phyloP scores from a whole-genome alignment of 2,888 invertebrate species.

The Erpobdella octoculata region DNA sequence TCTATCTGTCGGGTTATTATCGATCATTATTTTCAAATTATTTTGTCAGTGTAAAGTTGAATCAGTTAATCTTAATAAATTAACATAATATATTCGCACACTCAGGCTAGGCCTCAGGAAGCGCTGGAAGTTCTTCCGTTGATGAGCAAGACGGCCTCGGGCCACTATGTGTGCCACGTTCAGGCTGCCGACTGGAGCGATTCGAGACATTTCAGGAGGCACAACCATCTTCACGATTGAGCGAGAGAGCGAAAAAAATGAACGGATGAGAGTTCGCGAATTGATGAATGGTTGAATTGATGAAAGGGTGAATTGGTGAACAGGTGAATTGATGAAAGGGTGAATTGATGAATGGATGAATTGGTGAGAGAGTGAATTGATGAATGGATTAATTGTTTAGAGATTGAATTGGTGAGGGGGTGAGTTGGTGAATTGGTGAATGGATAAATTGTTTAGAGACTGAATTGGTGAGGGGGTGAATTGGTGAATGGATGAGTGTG shows the following conservation, averaged over 20 bases:
- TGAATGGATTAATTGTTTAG: neutral
- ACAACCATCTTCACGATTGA: neutral
- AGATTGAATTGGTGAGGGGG: neutral
- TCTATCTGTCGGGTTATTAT: no score
- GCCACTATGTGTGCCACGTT: conserved; percentile 69
- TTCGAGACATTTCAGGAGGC: conserved; percentile 32
- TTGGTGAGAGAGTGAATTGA: neutral
- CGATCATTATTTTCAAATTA: no score
- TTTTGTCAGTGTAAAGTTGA: no score
- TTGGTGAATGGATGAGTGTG: neutral
- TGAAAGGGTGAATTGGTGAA: no score
- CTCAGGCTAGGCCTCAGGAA: conserved; percentile 82
- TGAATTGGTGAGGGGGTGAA: neutral
- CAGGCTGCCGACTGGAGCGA: conserved; percentile 79
- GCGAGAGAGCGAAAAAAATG: no score
- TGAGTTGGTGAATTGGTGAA: neutral
- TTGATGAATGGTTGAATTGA: no score
- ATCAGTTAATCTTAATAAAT: no score
- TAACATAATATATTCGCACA: no score
- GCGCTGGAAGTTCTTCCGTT: conserved; percentile 93
- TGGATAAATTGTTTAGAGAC: neutral
- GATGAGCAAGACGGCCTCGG: conserved; percentile 88
- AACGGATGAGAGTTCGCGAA: no score
- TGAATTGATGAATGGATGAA: no score
- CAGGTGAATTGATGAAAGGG: no score